phyloP scores from a whole-genome alignment of 1,140 invertebrate species.

The Hylaeus anthracinus region DNA sequence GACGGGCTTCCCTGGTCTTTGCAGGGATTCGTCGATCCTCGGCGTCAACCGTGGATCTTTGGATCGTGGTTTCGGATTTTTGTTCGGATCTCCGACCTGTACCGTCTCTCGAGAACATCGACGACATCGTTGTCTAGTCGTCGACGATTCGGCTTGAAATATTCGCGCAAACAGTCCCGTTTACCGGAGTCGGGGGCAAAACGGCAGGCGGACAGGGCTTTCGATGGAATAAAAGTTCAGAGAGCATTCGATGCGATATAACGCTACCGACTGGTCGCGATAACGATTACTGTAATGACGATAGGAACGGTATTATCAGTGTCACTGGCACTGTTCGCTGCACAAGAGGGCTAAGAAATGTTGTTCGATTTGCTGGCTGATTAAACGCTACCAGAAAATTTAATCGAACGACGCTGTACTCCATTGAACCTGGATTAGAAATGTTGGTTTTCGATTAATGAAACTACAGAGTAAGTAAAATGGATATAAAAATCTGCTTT shows the following conservation, averaged over 20 bases:
- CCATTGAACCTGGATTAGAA: conserved; percentile 9
- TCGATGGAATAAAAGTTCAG: background rate
- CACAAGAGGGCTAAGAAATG: background rate
- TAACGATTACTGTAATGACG: conserved; percentile 45
- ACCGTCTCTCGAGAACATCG: too few species aligned
- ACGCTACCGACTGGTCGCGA: conserved; percentile 16
- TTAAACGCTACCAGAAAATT: conserved; percentile 3
- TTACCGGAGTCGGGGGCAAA: background rate
- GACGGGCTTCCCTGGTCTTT: conserved; percentile 5
- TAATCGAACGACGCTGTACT: background rate
- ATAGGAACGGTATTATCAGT: background rate
- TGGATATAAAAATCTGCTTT: too few species aligned
- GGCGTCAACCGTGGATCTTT: background rate
- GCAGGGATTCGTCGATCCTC: conserved; percentile 3
- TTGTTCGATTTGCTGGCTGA: background rate
- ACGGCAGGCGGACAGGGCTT: background rate
- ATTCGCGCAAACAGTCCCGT: background rate
- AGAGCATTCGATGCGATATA: conserved; percentile 9
- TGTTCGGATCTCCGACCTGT: background rate
- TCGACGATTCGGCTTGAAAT: background rate
- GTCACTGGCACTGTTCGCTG: background rate
- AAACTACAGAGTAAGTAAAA: too few species aligned
- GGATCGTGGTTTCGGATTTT: background rate
- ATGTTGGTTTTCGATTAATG: background rate
- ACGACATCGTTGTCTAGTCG: background rate